These are phyloP conservation scores for Opisthocomus hoazin DNA, from an alignment of 2,113 vertebrate genomes.

Conservation along the genomic window DNA sequence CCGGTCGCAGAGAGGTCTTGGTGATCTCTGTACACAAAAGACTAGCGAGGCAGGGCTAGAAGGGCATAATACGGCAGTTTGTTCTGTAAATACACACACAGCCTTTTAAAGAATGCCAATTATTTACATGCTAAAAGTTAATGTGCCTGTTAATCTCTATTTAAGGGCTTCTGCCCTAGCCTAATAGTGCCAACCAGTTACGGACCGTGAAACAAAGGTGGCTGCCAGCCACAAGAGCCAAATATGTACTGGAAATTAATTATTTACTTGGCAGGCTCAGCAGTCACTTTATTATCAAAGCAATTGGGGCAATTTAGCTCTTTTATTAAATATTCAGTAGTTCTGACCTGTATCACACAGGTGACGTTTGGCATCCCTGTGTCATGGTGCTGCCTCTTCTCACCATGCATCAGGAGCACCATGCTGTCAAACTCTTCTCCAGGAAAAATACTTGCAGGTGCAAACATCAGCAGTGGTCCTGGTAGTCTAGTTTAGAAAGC, in stretches of 20 bases:
- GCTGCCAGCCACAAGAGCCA: not conserved
- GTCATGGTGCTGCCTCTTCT: not conserved
- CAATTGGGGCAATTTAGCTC: not conserved
- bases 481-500: not conserved
- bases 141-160: not conserved
- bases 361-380: not conserved
- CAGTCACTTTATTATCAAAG: not conserved
- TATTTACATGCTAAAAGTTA: not conserved
- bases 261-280: conserved; percentile 37
- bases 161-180: not conserved
- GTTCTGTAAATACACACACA: not conserved
- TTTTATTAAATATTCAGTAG: conserved; percentile 15
- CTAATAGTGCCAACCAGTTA: not conserved
- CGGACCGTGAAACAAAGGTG: not conserved
- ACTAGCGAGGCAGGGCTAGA: not conserved
- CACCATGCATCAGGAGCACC: not conserved
- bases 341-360: not conserved
- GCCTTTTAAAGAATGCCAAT: not conserved
- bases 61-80: not conserved
- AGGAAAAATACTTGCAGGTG: not conserved
- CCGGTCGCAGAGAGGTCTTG: not conserved
- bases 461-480: conserved; percentile 3
- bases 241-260: conserved; percentile 14
- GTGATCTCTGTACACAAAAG: not conserved
- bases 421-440: not conserved